Base-by-base conservation (phyloP, 2,888 invertebrate genomes). In the Augochlorella aurata region DNA sequence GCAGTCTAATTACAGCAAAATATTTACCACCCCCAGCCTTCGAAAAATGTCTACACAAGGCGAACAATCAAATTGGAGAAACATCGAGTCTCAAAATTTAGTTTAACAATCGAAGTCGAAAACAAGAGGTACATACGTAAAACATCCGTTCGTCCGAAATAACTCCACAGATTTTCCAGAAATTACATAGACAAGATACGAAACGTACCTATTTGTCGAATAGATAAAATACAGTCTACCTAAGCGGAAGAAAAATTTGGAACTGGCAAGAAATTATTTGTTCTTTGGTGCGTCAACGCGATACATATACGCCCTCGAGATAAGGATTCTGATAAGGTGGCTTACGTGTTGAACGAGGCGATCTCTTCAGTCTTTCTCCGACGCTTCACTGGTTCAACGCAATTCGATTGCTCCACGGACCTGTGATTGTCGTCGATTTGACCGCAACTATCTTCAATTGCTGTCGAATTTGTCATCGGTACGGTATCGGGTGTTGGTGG, bases 401-500 rank as follows among this genome's bases (percentile, higher is more conserved):
- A 66, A 66, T 78, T 88, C 85, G 82, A 79, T 81, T 77, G 79
- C 79, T 79, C 83, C 44, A 63, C 77, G 74, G 66, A 82, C 74
- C 84, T 74, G 54, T 83, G 69, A 49, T 85, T 85, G 61, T 85
- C 90, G 85, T 93, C 92, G 87, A 92, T 91, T 85, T 92, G 89
- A 83, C 92, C 91, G 85, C 85, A 81, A 65, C 88, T 85, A 71
- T 89, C 86, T 69, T 90, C 90, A 81, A 90, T 88, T 65, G 89
- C 78, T 83, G 90, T 88, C 70, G 90, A 84, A 72, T 89, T 88
- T 65, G 92, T 87, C 84, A 90, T 86, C 69, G 91, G 87, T 74
- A 89, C 90, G 58, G 90, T 89, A 67, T 91, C 91, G 29, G 92
- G 92, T 77, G 90, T 92, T 54, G 93, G 93, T 79, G 93, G 91